Evolutionary conservation across 2,113 vertebrate genomes (phyloP), one percentile per base, ranked within the genome.

Genomic region (Brachypodius melanocephalos): DNA sequence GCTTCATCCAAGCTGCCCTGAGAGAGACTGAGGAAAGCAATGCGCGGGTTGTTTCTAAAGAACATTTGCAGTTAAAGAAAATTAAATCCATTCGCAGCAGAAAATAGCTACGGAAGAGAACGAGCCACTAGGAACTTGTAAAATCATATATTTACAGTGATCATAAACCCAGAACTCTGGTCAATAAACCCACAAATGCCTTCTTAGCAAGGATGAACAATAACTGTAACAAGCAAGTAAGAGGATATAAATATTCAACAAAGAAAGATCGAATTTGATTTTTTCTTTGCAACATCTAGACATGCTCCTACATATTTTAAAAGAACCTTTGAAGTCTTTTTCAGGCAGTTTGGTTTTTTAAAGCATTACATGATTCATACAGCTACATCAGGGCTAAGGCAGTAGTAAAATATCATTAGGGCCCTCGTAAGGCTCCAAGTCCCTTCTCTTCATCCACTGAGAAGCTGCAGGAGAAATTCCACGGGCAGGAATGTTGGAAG

Each of bases 231-330:
- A 11, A 63, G 54, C 71, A 85, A 79, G 71, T 43, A 54, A 80
- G 59, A 85, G 40, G 74, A 76, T 73, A 66, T 81, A 97, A 97
- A 82, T 96, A 93, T 77, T 90, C 90, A 68, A 76, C 78, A 90
- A 66, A 91, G 57, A 55, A 88, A 88, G 48, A 71, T 77, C 1
- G 0, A 79, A 66, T 71, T 20, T 6, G 4, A 12, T 58, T 62
- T 62, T 73, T 38, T 51, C n/a, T 55, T 34, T 28, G 40, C 24
- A 68, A 32, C 91, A 88, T 79, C 45, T 48, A 58, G 72, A 73
- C 84, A 16, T 57, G 31, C 65, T 80, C 34, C 8, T 2, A 48
- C 45, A 29, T 65, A 71, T 73, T 95, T 87, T 89, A 59, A 32
- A 73, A 79, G 85, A 40, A 45, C 38, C 85, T 92, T 61, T 94